Evolutionary conservation across 1,140 invertebrate genomes (phyloP).

Genomic region (Oscheius sp.): DNA sequence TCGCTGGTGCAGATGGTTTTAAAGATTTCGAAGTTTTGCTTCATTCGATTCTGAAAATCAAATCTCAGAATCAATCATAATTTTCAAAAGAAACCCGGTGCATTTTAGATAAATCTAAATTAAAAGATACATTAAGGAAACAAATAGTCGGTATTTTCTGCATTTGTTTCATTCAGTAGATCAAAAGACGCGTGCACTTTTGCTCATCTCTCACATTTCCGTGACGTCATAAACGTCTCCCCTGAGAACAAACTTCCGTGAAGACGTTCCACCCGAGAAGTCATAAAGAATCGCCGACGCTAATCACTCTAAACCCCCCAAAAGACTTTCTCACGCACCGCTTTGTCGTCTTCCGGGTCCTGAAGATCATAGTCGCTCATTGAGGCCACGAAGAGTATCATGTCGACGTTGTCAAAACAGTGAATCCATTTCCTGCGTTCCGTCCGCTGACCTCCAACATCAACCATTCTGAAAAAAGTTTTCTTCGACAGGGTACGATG

Average conservation of each 20-base stretch:
- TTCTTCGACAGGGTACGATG: not conserved
- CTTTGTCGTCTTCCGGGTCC: conserved; percentile 62
- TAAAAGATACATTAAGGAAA: no score
- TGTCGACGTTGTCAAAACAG: conserved; percentile 63
- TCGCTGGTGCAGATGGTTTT: conserved; percentile 37
- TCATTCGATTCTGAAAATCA: conserved; percentile 38
- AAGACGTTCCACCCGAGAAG: no score
- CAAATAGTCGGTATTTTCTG: no score
- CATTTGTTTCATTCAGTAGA: no score
- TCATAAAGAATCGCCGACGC: no score
- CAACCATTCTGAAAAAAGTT: conserved; percentile 77
- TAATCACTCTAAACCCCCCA: no score
- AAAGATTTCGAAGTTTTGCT: conserved; percentile 40
- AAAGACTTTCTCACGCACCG: not conserved
- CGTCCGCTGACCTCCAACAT: conserved; percentile 76
- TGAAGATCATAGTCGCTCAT: conserved; percentile 64
- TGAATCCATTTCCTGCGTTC: conserved; percentile 61
- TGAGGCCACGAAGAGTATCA: conserved; percentile 64
- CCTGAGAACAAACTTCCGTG: no score
- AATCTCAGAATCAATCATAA: not conserved
- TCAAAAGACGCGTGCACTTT: no score
- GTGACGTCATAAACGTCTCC: no score
- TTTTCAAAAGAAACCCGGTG: no score
- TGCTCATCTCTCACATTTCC: no score
- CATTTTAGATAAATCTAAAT: no score